Percentiles rank a stretch among this genome's conserved stretches.
Evolutionary conservation across 2,797 vertebrate species (phyloP).

Genomic region (Spheniscus humboldti): DNA sequence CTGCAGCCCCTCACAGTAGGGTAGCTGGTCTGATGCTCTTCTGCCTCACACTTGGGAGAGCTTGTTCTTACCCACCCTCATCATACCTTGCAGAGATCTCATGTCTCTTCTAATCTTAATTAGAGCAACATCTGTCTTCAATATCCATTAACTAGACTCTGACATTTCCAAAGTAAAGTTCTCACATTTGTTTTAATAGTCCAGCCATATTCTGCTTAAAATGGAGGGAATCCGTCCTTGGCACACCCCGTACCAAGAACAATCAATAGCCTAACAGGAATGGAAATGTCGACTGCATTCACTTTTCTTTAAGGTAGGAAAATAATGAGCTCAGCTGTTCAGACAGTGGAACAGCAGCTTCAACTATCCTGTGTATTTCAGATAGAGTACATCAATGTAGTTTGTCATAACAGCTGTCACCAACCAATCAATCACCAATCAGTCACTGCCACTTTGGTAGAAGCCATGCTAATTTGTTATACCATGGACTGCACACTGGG

Average conservation of each 20-base stretch:
- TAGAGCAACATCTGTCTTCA: neutral
- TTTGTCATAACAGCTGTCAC: neutral
- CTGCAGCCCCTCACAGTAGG: neutral
- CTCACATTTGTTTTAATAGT: neutral
- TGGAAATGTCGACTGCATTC: neutral
- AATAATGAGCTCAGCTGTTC: neutral
- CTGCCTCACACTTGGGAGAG: neutral
- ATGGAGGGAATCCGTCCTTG: neutral
- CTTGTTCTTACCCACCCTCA: neutral
- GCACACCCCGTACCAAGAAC: accelerated
- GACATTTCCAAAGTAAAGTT: neutral
- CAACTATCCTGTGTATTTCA: neutral
- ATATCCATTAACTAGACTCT: neutral
- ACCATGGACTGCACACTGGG: neutral
- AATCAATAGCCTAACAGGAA: neutral
- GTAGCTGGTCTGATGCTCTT: neutral
- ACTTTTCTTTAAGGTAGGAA: neutral
- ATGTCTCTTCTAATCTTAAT: neutral
- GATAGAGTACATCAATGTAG: neutral
- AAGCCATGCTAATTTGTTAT: neutral
- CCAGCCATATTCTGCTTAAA: neutral
- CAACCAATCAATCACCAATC: neutral
- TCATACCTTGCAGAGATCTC: neutral
- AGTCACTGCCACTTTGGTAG: neutral
- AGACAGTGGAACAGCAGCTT: neutral